A percentile compares a stretch with the other conserved stretches of the same genome.
These are phyloP conservation scores for Lepus timidus DNA, from an alignment of 2,113 vertebrate species.

Conservation along the genomic window DNA sequence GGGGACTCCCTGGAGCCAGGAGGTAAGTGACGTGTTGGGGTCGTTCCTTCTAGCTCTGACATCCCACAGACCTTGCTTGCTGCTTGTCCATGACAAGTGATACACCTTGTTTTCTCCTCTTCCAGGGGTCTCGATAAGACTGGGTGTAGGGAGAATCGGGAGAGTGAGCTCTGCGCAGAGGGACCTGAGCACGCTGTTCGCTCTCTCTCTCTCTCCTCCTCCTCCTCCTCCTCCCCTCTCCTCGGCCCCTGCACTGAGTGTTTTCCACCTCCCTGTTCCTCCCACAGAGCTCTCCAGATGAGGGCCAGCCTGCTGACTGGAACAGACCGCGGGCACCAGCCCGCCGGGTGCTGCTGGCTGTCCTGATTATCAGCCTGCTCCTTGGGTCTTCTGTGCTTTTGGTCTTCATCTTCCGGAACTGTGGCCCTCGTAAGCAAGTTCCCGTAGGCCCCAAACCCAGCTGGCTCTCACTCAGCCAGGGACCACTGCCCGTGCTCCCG, in stretches of 20 bases:
- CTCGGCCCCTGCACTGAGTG: neutral
- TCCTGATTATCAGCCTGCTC: constrained; percentile 56
- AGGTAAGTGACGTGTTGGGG: constrained; percentile 50
- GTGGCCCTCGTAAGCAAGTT: constrained; percentile 72
- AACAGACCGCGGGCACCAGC: neutral
- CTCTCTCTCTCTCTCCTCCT: neutral
- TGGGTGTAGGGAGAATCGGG: neutral
- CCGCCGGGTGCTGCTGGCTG: neutral
- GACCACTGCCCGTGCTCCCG: neutral
- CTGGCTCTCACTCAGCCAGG: neutral
- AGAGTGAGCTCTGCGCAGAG: neutral
- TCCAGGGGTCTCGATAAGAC: neutral
- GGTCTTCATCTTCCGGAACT: constrained; percentile 68
- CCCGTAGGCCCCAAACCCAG: no score
- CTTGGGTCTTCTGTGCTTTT: constrained; percentile 55
- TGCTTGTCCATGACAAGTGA: neutral
- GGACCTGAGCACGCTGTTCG: neutral
- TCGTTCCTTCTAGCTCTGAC: neutral
- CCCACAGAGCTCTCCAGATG: constrained; percentile 49
- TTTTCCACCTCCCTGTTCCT: neutral
- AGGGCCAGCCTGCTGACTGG: neutral
- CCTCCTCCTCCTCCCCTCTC: rapidly evolving
- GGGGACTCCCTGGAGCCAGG: constrained; percentile 2
- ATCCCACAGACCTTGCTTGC: no score
- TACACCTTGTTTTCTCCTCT: neutral